These are phyloP conservation scores for Hylyphantes graminicola DNA, from an alignment of 1,140 invertebrate genomes.

Conservation along the genomic window DNA sequence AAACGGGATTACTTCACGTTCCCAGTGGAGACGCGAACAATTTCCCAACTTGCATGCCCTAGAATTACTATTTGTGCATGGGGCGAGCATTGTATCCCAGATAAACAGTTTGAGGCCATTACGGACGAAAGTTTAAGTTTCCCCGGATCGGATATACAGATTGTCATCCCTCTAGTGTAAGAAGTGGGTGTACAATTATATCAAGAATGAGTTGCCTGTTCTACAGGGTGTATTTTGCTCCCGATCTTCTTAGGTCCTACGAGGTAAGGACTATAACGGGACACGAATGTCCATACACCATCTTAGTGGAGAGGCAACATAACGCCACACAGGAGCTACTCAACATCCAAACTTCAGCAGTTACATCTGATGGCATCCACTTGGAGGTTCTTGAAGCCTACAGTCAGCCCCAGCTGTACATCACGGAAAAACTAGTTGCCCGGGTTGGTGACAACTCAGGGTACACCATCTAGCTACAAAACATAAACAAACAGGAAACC, in stretches of 20 bases:
- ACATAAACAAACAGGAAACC: too few relatives aligned
- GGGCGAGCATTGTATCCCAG: neutral
- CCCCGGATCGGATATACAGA: constrained; percentile 1
- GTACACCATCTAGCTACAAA: too few relatives aligned
- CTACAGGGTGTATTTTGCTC: too few relatives aligned
- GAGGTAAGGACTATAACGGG: neutral
- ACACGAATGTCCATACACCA: constrained; percentile 14
- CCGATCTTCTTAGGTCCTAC: neutral
- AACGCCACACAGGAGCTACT: neutral
- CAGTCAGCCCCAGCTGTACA: neutral
- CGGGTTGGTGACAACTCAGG: too few relatives aligned
- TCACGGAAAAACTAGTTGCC: neutral
- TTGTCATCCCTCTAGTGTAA: neutral
- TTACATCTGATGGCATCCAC: neutral
- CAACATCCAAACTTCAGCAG: neutral
- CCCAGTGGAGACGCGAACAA: neutral
- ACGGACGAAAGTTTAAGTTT: neutral
- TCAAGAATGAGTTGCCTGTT: too few relatives aligned
- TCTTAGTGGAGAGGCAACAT: neutral
- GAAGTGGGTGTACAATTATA: too few relatives aligned
- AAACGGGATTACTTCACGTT: neutral
- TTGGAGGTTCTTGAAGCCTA: neutral
- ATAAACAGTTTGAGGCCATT: neutral
- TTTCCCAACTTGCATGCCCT: neutral
- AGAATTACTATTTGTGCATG: neutral